A percentile compares a stretch with the other conserved stretches of the same genome.
Evolutionary conservation across 23 tunicate genomes (phyloP).

Genomic region (Corella eumyota): DNA sequence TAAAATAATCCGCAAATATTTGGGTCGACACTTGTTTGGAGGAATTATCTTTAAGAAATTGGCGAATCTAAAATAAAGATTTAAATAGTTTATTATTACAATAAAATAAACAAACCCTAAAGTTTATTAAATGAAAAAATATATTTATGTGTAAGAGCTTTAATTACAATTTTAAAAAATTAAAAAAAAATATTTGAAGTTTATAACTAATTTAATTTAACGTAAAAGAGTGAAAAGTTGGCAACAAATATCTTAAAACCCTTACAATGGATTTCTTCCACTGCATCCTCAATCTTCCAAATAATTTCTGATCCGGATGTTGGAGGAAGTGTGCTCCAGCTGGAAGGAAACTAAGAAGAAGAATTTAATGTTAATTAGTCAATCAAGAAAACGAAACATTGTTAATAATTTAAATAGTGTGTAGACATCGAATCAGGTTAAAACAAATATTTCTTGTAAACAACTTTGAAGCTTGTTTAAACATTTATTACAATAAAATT

Average conservation of each 20-base stretch:
- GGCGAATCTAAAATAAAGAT: slow-evolving; percentile 12
- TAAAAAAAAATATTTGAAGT: too few relatives aligned
- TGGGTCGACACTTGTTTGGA: slow-evolving; percentile 1
- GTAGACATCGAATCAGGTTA: too few relatives aligned
- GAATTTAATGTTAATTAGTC: background rate
- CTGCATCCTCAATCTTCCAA: slow-evolving; percentile 42
- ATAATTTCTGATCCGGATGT: slow-evolving; percentile 55
- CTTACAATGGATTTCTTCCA: slow-evolving; percentile 54
- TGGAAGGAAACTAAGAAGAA: slow-evolving; percentile 23
- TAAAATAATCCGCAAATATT: slow-evolving; percentile 12
- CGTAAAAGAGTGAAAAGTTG: too few relatives aligned
- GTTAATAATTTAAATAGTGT: too few relatives aligned
- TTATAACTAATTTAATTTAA: too few relatives aligned
- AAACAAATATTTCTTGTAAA: too few relatives aligned
- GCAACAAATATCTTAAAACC: background rate
- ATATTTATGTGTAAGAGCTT: background rate
- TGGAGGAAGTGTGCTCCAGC: slow-evolving; percentile 45
- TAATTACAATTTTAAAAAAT: background rate
- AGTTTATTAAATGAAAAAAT: too few relatives aligned
- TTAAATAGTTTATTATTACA: background rate
- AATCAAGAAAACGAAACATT: too few relatives aligned
- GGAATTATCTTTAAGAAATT: slow-evolving; percentile 20
- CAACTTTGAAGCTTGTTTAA: too few relatives aligned
- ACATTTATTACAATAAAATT: too few relatives aligned
- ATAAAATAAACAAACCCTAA: too few relatives aligned